These are phyloP conservation scores for Lacerta agilis DNA, from an alignment of 2,797 vertebrate species.

Conservation along the genomic window DNA sequence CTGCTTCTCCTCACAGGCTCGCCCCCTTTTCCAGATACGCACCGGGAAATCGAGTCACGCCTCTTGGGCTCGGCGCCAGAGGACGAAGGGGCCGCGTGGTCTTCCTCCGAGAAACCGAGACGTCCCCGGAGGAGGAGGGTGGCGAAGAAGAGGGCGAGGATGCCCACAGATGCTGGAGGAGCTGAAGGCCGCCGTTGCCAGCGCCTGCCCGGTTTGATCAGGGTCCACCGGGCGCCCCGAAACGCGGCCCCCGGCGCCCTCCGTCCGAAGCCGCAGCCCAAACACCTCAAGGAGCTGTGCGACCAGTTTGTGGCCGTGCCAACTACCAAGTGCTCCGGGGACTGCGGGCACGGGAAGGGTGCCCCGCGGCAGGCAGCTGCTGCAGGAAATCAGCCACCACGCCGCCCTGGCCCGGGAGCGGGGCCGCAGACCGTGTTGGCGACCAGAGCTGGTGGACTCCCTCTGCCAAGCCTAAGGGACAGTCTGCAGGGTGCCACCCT, in stretches of 20 bases:
- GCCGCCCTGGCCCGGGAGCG: constrained; percentile 57
- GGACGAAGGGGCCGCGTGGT: constrained; percentile 64
- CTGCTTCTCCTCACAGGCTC: too few relatives aligned
- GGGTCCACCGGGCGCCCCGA: constrained; percentile 77
- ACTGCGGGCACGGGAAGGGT: neutral
- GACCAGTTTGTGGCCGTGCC: constrained; percentile 81
- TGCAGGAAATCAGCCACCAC: constrained; percentile 79
- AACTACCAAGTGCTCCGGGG: constrained; percentile 71
- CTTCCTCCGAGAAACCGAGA: constrained; percentile 81
- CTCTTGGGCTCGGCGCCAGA: constrained; percentile 62
- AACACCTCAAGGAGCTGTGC: constrained; percentile 81
- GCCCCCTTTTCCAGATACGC: constrained; percentile 71
- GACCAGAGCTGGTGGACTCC: constrained; percentile 77
- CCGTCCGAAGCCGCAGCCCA: constrained; percentile 73
- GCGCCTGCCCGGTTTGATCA: constrained; percentile 58
- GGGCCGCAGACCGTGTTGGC: constrained; percentile 73
- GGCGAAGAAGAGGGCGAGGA: constrained; percentile 68
- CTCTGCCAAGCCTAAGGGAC: constrained; percentile 76
- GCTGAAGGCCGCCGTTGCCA: constrained; percentile 78
- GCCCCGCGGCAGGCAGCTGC: constrained; percentile 51
- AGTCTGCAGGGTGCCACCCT: constrained; percentile 60
- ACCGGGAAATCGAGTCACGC: constrained; percentile 81
- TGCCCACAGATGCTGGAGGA: constrained; percentile 75
- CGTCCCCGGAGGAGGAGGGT: constrained; percentile 73
- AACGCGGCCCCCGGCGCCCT: constrained; percentile 73